Conservation (phyloP, 1,140 invertebrate species). For the Sminthurides bifidus region DNA sequence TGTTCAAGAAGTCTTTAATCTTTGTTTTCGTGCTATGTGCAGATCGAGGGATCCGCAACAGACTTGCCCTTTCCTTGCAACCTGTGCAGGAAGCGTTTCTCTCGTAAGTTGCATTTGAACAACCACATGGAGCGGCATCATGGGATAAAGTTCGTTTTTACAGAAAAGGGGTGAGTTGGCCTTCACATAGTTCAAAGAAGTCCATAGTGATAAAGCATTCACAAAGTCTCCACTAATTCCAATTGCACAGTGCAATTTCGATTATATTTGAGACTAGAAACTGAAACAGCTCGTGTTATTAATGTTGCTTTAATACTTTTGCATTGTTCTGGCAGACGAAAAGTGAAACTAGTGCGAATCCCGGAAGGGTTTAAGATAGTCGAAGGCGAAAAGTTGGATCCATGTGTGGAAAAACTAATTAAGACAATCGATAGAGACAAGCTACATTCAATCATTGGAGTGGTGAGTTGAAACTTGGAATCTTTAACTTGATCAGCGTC, state of each 20-base stretch:
- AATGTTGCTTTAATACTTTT: neutral
- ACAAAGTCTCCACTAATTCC: no score
- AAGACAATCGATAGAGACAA: constrained; percentile 1
- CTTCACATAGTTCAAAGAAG: no score
- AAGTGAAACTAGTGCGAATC: constrained; percentile 24
- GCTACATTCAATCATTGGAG: neutral
- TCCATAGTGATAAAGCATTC: neutral
- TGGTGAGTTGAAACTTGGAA: no score
- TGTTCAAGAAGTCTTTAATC: no score
- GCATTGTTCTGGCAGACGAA: constrained; percentile 8
- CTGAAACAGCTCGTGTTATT: neutral
- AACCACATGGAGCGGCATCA: constrained; percentile 24
- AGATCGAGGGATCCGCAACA: no score
- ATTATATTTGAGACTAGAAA: neutral
- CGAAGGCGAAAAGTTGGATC: constrained; percentile 23
- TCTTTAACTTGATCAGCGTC: no score
- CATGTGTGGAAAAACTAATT: constrained; percentile 15
- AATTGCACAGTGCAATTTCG: no score
- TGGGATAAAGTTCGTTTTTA: constrained; percentile 27
- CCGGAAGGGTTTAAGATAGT: constrained; percentile 16
- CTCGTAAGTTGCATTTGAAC: constrained; percentile 21
- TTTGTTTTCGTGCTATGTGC: no score
- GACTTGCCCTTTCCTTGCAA: constrained; percentile 13
- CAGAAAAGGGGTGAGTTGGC: constrained; percentile 20
- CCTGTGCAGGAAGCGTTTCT: constrained; percentile 15